These are phyloP conservation scores for Megalops cyprinoides DNA, from an alignment of 2,797 vertebrate species.

Conservation along the genomic window DNA sequence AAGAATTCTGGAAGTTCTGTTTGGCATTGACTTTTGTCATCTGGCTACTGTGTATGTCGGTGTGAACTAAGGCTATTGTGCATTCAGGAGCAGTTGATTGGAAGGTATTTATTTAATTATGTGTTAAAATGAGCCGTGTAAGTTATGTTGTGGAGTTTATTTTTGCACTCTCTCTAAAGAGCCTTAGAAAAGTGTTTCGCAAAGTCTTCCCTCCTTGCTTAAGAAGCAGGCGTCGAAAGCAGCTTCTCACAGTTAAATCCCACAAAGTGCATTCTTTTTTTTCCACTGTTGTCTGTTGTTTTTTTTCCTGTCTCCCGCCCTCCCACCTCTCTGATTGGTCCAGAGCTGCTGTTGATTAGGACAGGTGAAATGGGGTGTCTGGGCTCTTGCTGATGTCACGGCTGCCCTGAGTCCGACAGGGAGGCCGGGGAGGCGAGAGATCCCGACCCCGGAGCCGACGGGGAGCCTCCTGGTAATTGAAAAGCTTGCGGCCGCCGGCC, in stretches of 20 bases:
- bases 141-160: not conserved
- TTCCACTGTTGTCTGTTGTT: not conserved
- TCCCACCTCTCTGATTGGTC: constrained; percentile 64
- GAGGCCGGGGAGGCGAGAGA: constrained; percentile 27
- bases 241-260: not conserved
- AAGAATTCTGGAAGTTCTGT: not conserved
- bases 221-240: not conserved
- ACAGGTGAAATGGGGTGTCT: constrained; percentile 75
- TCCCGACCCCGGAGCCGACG: constrained; percentile 42
- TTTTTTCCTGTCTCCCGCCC: constrained; percentile 36
- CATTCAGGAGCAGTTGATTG: not conserved
- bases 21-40: not conserved
- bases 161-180: not conserved
- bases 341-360: constrained; percentile 76
- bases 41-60: not conserved
- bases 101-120: not conserved
- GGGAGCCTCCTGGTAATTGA: constrained; percentile 75
- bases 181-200: not conserved
- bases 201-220: constrained; percentile 19
- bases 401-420: constrained; percentile 26
- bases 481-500: constrained; percentile 63
- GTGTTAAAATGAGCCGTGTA: not conserved
- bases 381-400: constrained; percentile 60
- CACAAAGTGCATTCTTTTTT: not conserved
- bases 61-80: not conserved